These are phyloP conservation scores for Nylanderia fulva DNA, from an alignment of 1,140 invertebrate genomes.

Conservation along the genomic window DNA sequence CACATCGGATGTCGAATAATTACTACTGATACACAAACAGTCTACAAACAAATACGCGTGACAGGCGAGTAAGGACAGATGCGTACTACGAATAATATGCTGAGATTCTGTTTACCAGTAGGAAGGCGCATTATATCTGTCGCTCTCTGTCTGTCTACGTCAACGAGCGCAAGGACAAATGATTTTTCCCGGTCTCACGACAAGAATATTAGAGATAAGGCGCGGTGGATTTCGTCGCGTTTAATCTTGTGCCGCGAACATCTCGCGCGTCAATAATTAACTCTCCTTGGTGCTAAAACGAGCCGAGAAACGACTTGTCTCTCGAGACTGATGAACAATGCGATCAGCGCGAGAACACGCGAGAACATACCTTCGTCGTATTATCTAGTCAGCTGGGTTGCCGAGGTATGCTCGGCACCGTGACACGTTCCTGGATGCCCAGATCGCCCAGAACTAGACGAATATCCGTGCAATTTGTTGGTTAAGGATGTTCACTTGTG, in stretches of 20 bases:
- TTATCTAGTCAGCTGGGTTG: not conserved
- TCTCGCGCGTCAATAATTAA: not conserved
- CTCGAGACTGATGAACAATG: not conserved
- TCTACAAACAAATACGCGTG: too few relatives aligned
- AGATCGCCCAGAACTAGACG: not conserved
- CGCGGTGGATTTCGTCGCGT: not conserved
- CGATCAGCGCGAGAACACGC: not conserved
- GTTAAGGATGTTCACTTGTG: constrained; percentile 74
- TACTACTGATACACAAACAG: too few relatives aligned
- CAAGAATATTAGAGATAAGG: not conserved
- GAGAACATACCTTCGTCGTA: constrained; percentile 31
- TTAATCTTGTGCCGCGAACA: not conserved
- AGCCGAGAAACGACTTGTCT: constrained; percentile 10
- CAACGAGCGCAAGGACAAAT: not conserved
- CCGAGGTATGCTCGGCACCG: not conserved
- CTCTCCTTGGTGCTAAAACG: not conserved
- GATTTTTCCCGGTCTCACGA: not conserved
- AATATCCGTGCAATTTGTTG: constrained; percentile 71
- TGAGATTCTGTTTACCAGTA: constrained; percentile 14
- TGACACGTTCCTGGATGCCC: not conserved
- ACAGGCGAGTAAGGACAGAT: not conserved
- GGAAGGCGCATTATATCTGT: not conserved
- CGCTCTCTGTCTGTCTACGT: not conserved
- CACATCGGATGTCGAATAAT: not conserved
- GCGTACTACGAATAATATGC: not conserved